These are phyloP conservation scores for Lichenostomus cassidix DNA, from an alignment of 2,113 vertebrate genomes.

Conservation along the genomic window DNA sequence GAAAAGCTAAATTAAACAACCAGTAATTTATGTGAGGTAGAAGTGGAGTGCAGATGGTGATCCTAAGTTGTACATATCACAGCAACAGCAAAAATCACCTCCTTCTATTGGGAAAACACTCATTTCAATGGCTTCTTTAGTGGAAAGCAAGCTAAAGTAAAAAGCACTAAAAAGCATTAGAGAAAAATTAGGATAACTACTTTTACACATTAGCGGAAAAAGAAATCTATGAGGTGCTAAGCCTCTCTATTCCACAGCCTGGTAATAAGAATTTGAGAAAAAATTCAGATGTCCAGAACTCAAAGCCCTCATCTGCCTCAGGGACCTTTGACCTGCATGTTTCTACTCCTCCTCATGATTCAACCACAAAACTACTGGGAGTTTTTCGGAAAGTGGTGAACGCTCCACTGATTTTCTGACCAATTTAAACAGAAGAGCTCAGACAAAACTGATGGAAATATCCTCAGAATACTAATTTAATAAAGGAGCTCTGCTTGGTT, in stretches of 20 bases:
- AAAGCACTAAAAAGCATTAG: background rate
- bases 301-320: background rate
- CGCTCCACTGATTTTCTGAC: background rate
- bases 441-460: background rate
- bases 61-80: background rate
- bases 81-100: background rate
- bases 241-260: background rate
- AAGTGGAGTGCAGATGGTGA: constrained; percentile 18
- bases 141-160: background rate
- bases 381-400: background rate
- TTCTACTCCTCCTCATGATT: background rate
- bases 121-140: background rate
- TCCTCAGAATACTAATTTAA: background rate
- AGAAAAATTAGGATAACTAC: background rate
- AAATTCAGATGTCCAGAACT: background rate
- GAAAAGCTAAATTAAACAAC: constrained; percentile 38
- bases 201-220: background rate
- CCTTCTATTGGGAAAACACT: background rate
- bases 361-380: background rate
- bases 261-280: background rate
- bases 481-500: background rate
- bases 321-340: background rate
- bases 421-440: background rate
- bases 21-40: constrained; percentile 9
- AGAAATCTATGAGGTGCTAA: background rate